Evolutionary conservation across 2,888 invertebrate genomes (phyloP).

Genomic region (Eristalis tenax): DNA sequence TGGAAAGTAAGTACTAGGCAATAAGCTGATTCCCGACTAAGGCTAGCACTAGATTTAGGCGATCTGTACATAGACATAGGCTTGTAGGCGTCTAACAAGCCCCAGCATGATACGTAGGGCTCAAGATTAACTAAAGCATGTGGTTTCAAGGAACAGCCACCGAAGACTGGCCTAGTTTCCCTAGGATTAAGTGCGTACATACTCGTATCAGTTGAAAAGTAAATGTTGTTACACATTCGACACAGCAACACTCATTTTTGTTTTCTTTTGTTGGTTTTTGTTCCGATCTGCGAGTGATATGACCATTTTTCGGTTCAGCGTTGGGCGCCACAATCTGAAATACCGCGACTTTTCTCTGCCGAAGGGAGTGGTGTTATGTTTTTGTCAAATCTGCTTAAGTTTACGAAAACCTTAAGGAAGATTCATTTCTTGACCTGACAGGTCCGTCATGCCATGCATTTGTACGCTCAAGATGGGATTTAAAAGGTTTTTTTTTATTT

Average conservation of each 20-base stretch:
- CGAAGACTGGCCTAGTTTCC: not conserved
- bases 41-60: not conserved
- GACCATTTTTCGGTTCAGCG: not conserved
- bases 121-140: not conserved
- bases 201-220: not conserved
- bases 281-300: not conserved
- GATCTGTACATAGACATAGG: not conserved
- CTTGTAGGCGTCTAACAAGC: not conserved
- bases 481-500: too few relatives aligned
- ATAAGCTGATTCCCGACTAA: not conserved
- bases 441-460: too few relatives aligned
- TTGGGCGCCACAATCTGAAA: not conserved
- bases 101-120: not conserved
- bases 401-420: too few relatives aligned
- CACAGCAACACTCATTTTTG: not conserved
- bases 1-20: constrained; percentile 87
- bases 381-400: too few relatives aligned
- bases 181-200: not conserved
- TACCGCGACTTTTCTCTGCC: not conserved
- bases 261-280: not conserved
- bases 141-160: not conserved
- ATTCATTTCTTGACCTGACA: too few relatives aligned
- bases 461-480: too few relatives aligned
- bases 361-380: not conserved
- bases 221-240: not conserved